Percentiles rank a stretch among this genome's conserved stretches.
phyloP scores from a whole-genome alignment of 2,113 vertebrate species.

The Ceyx cyanopectus region DNA sequence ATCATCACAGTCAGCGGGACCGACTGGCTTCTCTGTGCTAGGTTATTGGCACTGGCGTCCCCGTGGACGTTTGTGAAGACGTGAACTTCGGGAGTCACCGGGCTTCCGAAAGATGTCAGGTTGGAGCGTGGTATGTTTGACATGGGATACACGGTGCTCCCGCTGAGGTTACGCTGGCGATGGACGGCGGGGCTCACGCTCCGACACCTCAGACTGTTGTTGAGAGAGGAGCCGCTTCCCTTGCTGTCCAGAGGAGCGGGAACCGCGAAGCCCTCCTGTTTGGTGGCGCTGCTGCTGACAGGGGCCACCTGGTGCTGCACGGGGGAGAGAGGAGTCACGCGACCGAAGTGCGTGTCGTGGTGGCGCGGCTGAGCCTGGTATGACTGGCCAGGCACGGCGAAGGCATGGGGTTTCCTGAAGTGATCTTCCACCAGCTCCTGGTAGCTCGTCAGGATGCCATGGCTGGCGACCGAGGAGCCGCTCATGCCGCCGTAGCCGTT shows the following conservation, averaged over 20 bases:
- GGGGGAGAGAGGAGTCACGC: slow-evolving; percentile 94
- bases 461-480: slow-evolving; percentile 80
- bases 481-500: slow-evolving; percentile 84
- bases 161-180: slow-evolving; percentile 91
- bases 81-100: slow-evolving; percentile 87
- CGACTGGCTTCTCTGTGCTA: slow-evolving; percentile 96
- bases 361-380: slow-evolving; percentile 90
- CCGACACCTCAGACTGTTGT: slow-evolving; percentile 88
- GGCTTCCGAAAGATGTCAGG: slow-evolving; percentile 89
- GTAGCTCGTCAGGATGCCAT: slow-evolving; percentile 91
- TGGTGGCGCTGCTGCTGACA: slow-evolving; percentile 82
- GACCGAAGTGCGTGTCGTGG: slow-evolving; percentile 89
- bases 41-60: slow-evolving; percentile 84
- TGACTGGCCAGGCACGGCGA: slow-evolving; percentile 92
- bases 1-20: slow-evolving; percentile 98
- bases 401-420: slow-evolving; percentile 97
- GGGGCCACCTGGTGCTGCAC: slow-evolving; percentile 89
- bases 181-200: slow-evolving; percentile 96
- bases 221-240: slow-evolving; percentile 75
- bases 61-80: slow-evolving; percentile 86
- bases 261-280: slow-evolving; percentile 96
- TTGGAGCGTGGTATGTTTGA: slow-evolving; percentile 83
- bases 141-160: slow-evolving; percentile 83
- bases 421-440: slow-evolving; percentile 95
- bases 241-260: slow-evolving; percentile 96